Base-by-base conservation (phyloP, 2,888 invertebrate species). In the Galerucella calmariensis region DNA sequence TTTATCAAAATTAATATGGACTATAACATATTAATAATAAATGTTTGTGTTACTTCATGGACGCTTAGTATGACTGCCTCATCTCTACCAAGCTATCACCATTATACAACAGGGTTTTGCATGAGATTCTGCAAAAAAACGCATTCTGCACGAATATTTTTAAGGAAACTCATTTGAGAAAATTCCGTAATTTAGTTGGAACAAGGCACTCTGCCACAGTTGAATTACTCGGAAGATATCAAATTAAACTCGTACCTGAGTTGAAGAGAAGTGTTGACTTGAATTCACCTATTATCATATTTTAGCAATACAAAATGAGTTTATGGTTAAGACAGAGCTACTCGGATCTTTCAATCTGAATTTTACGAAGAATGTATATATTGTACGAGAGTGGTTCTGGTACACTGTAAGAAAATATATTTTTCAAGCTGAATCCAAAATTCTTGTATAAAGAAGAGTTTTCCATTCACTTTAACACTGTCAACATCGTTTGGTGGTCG, bases 221-320 rank as follows among this genome's bases (percentile, higher is more conserved):
- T 56, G 70, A 73, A 75, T 75, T 75, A 75, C 70, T 58, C 68
- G 56, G 58, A 56, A 63, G 74, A 63, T 61, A 67, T 74, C 56
- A 71, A 74, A 74, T 74, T 74, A 74, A 74, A 74, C 62, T 74
- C 67, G 74, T 74, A 71, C 74, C 74, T 74, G 74, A 67, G 71
- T 71, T 53, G 66, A 67, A 62, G 65, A 46, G 61, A 16, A 65
- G 56, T 62, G 73, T 72, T 53, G 41, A 72, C 58, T 72, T 67
- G 58, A 72, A 66, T 72, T 66, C 66, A 66, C 59, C 72, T 72
- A 72, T 72, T 72, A 56, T 72, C 68, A 72, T 72, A 72, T 66
- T 71, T 51, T 65, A 53, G 41, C 63, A 65, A 65, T 65, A 71
- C 56, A 24, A n/a, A 63, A 65, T 58, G 58, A 58, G 56, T 71